phyloP scores from a whole-genome alignment of 2,113 vertebrate species.

The Shinisaurus crocodilurus region DNA sequence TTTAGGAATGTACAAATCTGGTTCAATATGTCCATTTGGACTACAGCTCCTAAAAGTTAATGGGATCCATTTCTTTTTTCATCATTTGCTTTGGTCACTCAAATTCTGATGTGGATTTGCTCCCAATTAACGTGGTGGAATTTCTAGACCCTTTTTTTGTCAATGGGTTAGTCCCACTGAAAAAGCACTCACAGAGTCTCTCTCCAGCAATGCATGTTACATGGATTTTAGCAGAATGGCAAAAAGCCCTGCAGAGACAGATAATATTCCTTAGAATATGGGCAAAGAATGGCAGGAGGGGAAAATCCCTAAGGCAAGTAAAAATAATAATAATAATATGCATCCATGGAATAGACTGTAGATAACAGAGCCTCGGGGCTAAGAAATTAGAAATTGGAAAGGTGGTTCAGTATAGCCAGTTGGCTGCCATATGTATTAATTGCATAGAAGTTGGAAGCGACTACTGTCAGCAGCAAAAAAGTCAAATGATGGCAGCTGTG shows the following conservation, averaged over 20 bases:
- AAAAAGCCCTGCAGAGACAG: background rate
- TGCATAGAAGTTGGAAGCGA: background rate
- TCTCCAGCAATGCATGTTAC: background rate
- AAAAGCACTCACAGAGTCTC: background rate
- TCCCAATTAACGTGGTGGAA: background rate
- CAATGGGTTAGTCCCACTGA: background rate
- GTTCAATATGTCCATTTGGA: constrained; percentile 28
- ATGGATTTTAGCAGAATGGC: background rate
- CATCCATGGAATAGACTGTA: background rate
- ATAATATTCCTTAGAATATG: background rate
- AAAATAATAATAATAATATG: background rate
- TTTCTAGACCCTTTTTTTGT: background rate
- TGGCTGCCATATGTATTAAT: constrained; percentile 19
- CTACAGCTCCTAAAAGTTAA: background rate
- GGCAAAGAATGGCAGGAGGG: background rate
- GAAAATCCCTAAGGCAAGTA: background rate
- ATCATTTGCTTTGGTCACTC: background rate
- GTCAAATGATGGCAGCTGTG: constrained; percentile 11
- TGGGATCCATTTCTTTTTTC: fast-evolving
- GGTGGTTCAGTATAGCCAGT: background rate
- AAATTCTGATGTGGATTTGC: background rate
- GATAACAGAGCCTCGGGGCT: constrained; percentile 4
- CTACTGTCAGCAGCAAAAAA: constrained; percentile 7
- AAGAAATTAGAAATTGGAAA: constrained; percentile 6
- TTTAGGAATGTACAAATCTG: constrained; percentile 22